Percentiles rank a stretch among this genome's conserved stretches.
phyloP scores from a whole-genome alignment of 1,140 invertebrate genomes.

The Neoseiulus cucumeris region DNA sequence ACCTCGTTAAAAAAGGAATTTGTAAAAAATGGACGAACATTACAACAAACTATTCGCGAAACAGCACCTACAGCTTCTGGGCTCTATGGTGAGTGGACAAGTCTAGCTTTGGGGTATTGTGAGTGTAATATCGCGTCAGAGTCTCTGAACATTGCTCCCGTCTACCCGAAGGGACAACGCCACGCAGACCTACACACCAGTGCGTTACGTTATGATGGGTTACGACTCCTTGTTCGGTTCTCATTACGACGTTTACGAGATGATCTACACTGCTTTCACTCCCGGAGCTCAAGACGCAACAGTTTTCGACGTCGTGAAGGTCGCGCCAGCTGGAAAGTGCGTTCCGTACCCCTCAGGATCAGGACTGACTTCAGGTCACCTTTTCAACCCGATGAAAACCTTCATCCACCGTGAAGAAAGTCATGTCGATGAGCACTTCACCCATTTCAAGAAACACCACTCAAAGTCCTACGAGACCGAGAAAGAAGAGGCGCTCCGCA shows the following conservation, averaged over 20 bases:
- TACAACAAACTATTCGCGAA: not conserved
- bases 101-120: not conserved
- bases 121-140: not conserved
- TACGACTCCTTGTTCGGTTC: conserved; percentile 76
- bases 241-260: conserved; percentile 85
- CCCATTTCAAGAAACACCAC: conserved; percentile 51
- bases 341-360: conserved; percentile 40
- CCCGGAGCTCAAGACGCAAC: conserved; percentile 39
- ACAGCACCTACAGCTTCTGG: not conserved
- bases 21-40: not conserved
- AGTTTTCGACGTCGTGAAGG: conserved; percentile 41
- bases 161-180: not conserved
- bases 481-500: conserved; percentile 46
- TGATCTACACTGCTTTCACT: conserved; percentile 55
- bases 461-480: conserved; percentile 41
- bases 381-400: conserved; percentile 69
- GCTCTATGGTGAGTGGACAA: not conserved
- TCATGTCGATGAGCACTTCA: conserved; percentile 56
- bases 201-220: conserved; percentile 77
- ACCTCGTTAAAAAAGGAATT: not conserved
- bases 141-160: not conserved
- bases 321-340: not conserved
- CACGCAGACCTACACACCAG: conserved; percentile 34
- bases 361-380: conserved; percentile 41
- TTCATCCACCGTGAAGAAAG: conserved; percentile 48